phyloP scores from a whole-genome alignment of 1,140 invertebrate genomes.

The Drosophila leontia region DNA sequence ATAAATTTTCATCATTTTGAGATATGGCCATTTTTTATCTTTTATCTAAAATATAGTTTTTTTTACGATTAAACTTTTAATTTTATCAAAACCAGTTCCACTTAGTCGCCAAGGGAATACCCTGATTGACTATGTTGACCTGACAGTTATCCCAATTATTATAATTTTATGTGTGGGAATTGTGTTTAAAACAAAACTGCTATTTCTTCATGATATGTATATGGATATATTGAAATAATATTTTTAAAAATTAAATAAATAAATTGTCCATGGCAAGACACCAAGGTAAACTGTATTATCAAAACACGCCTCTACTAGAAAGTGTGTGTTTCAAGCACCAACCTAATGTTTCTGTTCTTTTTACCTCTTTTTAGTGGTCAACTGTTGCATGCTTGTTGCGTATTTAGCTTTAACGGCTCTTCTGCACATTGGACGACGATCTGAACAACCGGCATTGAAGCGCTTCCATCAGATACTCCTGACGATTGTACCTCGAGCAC shows the following conservation, averaged over 20 bases:
- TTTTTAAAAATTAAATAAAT: background rate
- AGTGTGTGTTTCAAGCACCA: background rate
- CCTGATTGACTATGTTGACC: no score
- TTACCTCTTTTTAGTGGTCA: conserved; percentile 43
- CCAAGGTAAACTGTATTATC: background rate
- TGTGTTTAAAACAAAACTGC: no score
- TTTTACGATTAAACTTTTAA: no score
- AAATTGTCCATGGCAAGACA: background rate
- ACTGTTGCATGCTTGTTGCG: conserved; percentile 64
- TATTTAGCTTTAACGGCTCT: conserved; percentile 62
- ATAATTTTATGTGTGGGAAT: no score
- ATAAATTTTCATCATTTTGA: no score
- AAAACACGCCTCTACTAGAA: background rate
- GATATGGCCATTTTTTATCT: no score
- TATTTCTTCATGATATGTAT: no score
- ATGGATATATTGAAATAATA: background rate
- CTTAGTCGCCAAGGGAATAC: no score
- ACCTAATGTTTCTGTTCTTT: background rate
- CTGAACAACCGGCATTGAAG: conserved; percentile 53
- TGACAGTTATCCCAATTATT: no score
- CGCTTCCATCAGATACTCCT: conserved; percentile 59
- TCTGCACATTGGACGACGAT: conserved; percentile 61
- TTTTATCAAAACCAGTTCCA: no score
- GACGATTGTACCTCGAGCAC: conserved; percentile 54
- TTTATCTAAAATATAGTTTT: no score